Evolutionary conservation across 2,888 invertebrate genomes (phyloP).

Genomic region (Parasteatoda lunata): DNA sequence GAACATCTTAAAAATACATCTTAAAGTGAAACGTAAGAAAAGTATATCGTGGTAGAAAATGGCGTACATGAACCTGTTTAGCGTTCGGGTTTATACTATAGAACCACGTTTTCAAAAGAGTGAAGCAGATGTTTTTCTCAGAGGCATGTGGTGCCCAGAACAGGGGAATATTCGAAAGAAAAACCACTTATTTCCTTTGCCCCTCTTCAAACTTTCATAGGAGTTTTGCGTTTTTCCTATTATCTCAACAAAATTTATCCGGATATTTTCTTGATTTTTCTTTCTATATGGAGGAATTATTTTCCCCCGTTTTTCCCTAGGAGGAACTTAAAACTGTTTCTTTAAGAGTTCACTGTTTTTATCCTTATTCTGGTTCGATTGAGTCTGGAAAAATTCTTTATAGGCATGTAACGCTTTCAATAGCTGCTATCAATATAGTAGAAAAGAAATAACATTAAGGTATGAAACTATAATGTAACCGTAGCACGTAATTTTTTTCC

Average conservation of each 20-base stretch:
- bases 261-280: neutral
- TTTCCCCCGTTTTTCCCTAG: neutral
- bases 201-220: constrained; percentile 2
- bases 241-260: neutral
- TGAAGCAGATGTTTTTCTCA: neutral
- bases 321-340: neutral
- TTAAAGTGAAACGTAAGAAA: too few species aligned
- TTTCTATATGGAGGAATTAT: neutral
- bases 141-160: neutral
- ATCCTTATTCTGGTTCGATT: too few species aligned
- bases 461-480: too few species aligned
- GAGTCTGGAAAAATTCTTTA: too few species aligned
- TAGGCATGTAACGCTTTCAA: too few species aligned
- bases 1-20: too few species aligned
- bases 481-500: too few species aligned
- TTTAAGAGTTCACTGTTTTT: neutral
- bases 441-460: too few species aligned
- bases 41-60: neutral
- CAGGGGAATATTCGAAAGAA: neutral
- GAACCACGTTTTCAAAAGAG: neutral
- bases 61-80: neutral
- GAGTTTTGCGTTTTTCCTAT: constrained; percentile 3
- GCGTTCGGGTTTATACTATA: neutral
- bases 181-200: neutral
- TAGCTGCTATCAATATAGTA: too few species aligned